Evolutionary conservation across 2,797 vertebrate species (phyloP), one percentile per base, ranked within the genome.

Genomic region (Spinibarbus caldwelli): DNA sequence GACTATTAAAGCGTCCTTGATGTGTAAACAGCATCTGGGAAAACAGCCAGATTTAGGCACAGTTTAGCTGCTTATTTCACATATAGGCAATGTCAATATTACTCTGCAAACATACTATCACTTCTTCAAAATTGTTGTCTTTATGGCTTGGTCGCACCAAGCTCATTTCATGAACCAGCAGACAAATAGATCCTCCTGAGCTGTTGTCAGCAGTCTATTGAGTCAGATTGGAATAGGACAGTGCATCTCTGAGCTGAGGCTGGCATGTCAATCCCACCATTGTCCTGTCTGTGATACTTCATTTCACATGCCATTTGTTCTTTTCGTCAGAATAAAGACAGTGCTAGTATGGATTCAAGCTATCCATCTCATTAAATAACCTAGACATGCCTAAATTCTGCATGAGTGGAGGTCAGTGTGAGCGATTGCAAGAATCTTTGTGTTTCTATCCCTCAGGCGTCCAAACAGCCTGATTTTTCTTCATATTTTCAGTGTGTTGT

Each of bases 121-220:
- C 17, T 80, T 38, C 62, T 66, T 23, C 29, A 43, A 49, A 8
- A 29, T 26, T 41, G 71, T 41, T 80, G 72, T 67, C 62, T 43
- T 36, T 43, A 49, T 26, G 73, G 12, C 31, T 67, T 57, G 62
- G 45, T 57, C 43, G 26, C 12, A 1, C 64, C 3, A 17, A 26
- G 57, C 29, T 59, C 75, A 41, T 82, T 68, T 54, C 38, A 67
- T 75, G 73, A 87, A 54, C 38, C 57, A 41, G 34, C 23, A 84
- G 72, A 57, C 29, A 72, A 11, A 76, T 38, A 52, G 81, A 43
- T 80, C 29, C 68, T 52, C 19, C 43, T 45, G 15, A 49, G 52
- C 15, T 49, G 19, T 82, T 2, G 23, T 21, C 45, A 62, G 59
- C 59, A 29, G 38, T 31, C 62, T 87, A 36, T 70, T 71, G 19